phyloP scores from a whole-genome alignment of 37 sponge, comb jelly and placozoan species.

The Geodia barretti region DNA sequence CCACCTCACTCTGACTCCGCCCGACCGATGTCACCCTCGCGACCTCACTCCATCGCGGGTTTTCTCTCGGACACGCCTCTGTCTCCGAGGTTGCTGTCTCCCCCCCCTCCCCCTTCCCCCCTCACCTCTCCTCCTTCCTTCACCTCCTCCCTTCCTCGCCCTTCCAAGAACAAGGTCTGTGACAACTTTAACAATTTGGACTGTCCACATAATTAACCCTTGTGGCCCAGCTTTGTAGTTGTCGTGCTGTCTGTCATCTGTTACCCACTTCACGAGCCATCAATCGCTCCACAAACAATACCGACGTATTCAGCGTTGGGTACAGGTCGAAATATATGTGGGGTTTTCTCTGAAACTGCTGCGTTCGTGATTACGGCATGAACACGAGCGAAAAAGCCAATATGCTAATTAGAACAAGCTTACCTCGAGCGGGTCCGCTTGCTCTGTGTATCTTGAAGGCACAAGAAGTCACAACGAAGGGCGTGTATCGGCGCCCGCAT shows the following conservation, averaged over 20 bases:
- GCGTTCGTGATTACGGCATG: too few species aligned
- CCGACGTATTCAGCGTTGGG: not conserved
- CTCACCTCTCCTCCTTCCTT: not conserved
- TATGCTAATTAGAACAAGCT: too few species aligned
- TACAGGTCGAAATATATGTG: too few species aligned
- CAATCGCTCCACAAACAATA: not conserved
- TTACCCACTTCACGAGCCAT: not conserved
- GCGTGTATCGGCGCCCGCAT: too few species aligned
- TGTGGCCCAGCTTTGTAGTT: not conserved
- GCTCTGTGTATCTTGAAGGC: too few species aligned
- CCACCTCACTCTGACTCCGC: not conserved
- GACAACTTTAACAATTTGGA: too few species aligned
- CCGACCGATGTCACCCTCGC: not conserved
- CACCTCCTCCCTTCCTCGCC: not conserved
- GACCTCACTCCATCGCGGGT: not conserved
- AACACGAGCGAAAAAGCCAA: too few species aligned
- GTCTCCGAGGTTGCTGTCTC: not conserved
- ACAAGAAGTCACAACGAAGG: too few species aligned
- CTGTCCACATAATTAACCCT: not conserved
- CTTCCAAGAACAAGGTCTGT: not conserved
- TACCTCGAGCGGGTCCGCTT: too few species aligned
- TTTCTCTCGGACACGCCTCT: not conserved
- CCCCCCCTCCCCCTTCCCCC: not conserved
- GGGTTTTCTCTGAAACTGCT: too few species aligned
- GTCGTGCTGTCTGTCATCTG: not conserved